phyloP scores from a whole-genome alignment of 2,113 vertebrate species.

The Notothenia rossii region DNA sequence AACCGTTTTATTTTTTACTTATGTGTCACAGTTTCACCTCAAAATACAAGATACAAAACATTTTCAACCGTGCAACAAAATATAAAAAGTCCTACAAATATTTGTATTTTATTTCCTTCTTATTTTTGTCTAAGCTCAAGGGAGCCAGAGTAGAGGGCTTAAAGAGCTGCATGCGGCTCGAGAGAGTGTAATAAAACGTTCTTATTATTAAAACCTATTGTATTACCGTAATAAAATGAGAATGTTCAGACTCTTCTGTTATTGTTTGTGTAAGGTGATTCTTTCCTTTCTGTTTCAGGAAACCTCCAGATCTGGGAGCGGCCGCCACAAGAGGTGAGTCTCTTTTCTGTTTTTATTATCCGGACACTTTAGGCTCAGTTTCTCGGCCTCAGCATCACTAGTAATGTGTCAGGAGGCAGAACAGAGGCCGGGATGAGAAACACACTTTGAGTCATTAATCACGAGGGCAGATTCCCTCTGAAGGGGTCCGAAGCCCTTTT shows the following conservation, averaged over 20 bases:
- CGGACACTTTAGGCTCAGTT: neutral
- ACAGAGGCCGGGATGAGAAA: slow-evolving; percentile 30
- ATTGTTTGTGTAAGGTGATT: neutral
- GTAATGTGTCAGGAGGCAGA: slow-evolving; percentile 24
- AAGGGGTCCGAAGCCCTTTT: slow-evolving; percentile 11
- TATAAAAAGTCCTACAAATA: too few species aligned
- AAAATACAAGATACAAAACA: too few species aligned
- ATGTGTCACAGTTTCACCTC: too few species aligned
- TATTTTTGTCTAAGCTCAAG: too few species aligned
- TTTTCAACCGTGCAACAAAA: too few species aligned
- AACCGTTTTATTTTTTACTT: too few species aligned
- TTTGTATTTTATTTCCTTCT: too few species aligned
- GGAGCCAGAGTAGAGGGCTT: too few species aligned
- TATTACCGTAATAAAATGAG: too few species aligned
- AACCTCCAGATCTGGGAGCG: slow-evolving; percentile 85
- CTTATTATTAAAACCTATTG: too few species aligned
- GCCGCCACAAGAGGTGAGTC: slow-evolving; percentile 92
- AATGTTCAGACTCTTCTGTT: neutral
- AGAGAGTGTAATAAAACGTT: too few species aligned
- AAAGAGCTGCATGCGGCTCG: too few species aligned
- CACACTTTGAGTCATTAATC: slow-evolving; percentile 29
- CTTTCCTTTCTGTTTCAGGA: slow-evolving; percentile 84
- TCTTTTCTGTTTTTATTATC: neutral
- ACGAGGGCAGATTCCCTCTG: neutral
- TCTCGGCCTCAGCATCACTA: slow-evolving; percentile 33